Base-by-base conservation (phyloP, 2,888 invertebrate species). In the Gastrophysa polygoni region DNA sequence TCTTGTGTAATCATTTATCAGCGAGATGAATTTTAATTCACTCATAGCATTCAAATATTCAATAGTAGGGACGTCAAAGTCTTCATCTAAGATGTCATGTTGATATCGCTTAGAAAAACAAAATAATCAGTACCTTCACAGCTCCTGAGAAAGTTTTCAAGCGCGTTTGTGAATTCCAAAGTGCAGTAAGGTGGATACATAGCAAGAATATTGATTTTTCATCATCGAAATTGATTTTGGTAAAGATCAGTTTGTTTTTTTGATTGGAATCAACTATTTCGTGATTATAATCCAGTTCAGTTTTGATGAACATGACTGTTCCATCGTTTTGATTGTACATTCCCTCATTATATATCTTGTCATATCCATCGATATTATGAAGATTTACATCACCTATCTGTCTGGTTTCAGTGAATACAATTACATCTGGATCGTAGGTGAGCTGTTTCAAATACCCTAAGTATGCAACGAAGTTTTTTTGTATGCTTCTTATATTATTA, bases 221-320 rank as follows among this genome's bases (percentile, higher is more conserved):
- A 28, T 50, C 16, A 28, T 49, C 1, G 8, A 49, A 49, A 28
- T 49, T 49, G 5, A 49, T 49, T 49, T 29, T 29, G 14, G 24
- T 49, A 16, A 14, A 49, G 16, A 49, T 49, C n/a, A 5, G 11
- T 48, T 48, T 48, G n/a, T 14, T 49, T 49, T 49, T 49, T 14
- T 48, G 14, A 16, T 29, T 17, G 16, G 21, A 20, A 20, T 21
- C 48, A 48, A 48, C 21, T 24, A 48, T 48, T 48, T 48, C 48
- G n/a, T 48, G 16, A 1, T 48, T 24, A 48, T 48, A 48, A 20
- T 20, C 48, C 21, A 48, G 24, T 47, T 47, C 21, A 17, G 21
- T 47, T 10, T 47, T 20, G 21, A 47, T 47, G 17, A 20, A 47
- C 47, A 47, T 47, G 18, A n/a, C n/a, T n/a, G n/a, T n/a, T n/a